Percentiles rank a stretch among this genome's conserved stretches.
phyloP scores from a whole-genome alignment of 2,797 vertebrate species.

The Oceanodroma leucorhoa region DNA sequence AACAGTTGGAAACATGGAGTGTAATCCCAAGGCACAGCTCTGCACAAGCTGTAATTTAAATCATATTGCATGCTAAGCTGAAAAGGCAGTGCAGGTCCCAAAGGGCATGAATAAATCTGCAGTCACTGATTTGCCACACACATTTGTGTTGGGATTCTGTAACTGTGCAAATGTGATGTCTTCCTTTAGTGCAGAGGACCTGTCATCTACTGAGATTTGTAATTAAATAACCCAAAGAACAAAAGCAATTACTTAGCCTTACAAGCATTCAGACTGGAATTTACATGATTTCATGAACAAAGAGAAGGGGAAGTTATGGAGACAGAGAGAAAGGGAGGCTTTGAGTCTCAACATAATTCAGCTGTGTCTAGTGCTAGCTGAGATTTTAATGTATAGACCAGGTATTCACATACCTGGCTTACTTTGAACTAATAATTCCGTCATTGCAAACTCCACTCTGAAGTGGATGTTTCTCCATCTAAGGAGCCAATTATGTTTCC shows the following conservation, averaged over 20 bases:
- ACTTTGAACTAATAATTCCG: slow-evolving; percentile 24
- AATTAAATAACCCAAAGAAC: slow-evolving; percentile 58
- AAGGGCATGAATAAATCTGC: slow-evolving; percentile 57
- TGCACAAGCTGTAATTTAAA: slow-evolving; percentile 66
- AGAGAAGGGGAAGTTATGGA: slow-evolving; percentile 29
- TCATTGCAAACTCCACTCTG: not conserved
- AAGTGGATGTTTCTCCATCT: slow-evolving; percentile 15
- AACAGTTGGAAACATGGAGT: slow-evolving; percentile 55
- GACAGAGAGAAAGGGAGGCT: slow-evolving; percentile 24
- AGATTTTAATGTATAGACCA: slow-evolving; percentile 39
- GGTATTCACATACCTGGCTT: slow-evolving; percentile 48
- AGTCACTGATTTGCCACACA: slow-evolving; percentile 56
- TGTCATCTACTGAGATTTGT: slow-evolving; percentile 57
- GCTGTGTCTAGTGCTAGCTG: not conserved
- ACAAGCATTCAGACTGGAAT: slow-evolving; percentile 40
- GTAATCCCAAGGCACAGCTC: slow-evolving; percentile 55
- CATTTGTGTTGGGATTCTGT: slow-evolving; percentile 54
- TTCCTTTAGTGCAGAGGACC: slow-evolving; percentile 49
- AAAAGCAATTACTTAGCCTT: slow-evolving; percentile 58
- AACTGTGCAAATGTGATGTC: slow-evolving; percentile 50
- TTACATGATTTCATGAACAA: slow-evolving; percentile 29
- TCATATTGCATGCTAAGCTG: slow-evolving; percentile 58
- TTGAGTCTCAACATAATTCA: slow-evolving; percentile 1
- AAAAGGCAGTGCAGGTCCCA: slow-evolving; percentile 55
- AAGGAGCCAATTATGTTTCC: slow-evolving; percentile 49